Conservation (phyloP, 2,888 invertebrate genomes). For the Onthophagus sagittarius region DNA sequence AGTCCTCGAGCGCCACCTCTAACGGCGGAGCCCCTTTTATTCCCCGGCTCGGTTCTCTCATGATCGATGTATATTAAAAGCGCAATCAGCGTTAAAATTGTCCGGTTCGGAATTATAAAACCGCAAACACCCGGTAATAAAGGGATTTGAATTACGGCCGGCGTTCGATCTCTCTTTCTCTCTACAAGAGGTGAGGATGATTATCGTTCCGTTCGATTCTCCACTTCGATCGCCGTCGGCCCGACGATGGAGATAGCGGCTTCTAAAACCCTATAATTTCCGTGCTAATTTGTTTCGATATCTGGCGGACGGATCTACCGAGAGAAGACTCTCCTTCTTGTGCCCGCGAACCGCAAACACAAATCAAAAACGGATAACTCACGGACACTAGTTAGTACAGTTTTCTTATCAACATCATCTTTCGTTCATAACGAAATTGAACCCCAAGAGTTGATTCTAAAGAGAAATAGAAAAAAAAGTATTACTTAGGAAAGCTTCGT, state of each 20-base stretch:
- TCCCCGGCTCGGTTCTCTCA: background rate
- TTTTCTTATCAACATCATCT: background rate
- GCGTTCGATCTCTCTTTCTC: slow-evolving; percentile 39
- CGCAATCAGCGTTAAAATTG: slow-evolving; percentile 9
- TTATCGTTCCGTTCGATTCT: slow-evolving; percentile 40
- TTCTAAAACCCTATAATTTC: slow-evolving; percentile 50
- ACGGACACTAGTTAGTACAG: slow-evolving; percentile 9
- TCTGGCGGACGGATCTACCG: slow-evolving; percentile 42
- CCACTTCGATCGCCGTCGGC: slow-evolving; percentile 45
- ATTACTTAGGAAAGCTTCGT: too few relatives aligned
- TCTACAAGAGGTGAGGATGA: slow-evolving; percentile 31
- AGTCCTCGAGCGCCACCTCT: background rate
- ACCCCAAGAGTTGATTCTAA: too few relatives aligned
- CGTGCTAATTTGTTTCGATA: slow-evolving; percentile 50
- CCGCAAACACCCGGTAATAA: slow-evolving; percentile 31
- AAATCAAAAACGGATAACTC: slow-evolving; percentile 32
- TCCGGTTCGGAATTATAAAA: slow-evolving; percentile 1
- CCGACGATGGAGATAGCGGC: slow-evolving; percentile 49
- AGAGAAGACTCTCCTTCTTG: slow-evolving; percentile 28
- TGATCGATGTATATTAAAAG: slow-evolving; percentile 13
- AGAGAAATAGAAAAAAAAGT: too few relatives aligned
- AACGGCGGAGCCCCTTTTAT: background rate
- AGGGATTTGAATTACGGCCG: slow-evolving; percentile 45
- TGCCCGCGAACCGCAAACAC: slow-evolving; percentile 29
- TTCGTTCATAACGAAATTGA: too few relatives aligned